phyloP scores from a whole-genome alignment of 2,888 invertebrate species.

The Scaptomyza cyrtandrae region DNA sequence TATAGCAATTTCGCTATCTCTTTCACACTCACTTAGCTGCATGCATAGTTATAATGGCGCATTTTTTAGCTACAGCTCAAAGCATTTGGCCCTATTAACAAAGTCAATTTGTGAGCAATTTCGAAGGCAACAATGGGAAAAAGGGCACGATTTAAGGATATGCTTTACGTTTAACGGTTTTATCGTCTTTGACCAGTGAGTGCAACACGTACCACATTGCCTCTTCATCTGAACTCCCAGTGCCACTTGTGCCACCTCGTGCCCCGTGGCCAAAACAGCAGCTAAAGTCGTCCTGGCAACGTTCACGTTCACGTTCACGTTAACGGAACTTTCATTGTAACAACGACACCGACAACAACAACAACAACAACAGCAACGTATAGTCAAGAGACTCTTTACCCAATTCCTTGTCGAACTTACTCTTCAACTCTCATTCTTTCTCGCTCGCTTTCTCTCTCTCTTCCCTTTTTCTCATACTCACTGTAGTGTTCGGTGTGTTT shows the following conservation, averaged over 20 bases:
- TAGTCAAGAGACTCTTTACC: constrained; percentile 2
- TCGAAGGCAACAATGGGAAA: constrained; percentile 39
- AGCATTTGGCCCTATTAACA: constrained; percentile 65
- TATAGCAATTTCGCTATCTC: neutral
- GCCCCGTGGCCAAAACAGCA: constrained; percentile 2
- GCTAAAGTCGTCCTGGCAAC: constrained; percentile 10
- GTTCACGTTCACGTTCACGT: constrained; percentile 5
- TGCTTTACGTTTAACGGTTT: constrained; percentile 63
- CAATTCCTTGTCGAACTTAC: constrained; percentile 6
- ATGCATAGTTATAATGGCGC: constrained; percentile 46
- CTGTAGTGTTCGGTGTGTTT: constrained; percentile 10
- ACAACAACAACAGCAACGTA: constrained; percentile 15
- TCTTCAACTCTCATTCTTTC: neutral
- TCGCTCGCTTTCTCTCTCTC: neutral
- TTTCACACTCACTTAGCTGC: neutral
- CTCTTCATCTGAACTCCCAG: neutral
- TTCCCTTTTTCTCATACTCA: neutral
- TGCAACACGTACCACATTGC: constrained; percentile 57
- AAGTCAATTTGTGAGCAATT: constrained; percentile 70
- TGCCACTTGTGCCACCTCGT: constrained; percentile 3
- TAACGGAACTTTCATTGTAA: constrained; percentile 25
- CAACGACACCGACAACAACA: constrained; percentile 26
- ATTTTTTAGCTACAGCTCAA: constrained; percentile 46
- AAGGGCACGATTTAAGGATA: constrained; percentile 53
- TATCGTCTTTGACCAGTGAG: constrained; percentile 59